Base-by-base conservation (phyloP, 2,113 vertebrate species). In the Poicephalus gulielmi region DNA sequence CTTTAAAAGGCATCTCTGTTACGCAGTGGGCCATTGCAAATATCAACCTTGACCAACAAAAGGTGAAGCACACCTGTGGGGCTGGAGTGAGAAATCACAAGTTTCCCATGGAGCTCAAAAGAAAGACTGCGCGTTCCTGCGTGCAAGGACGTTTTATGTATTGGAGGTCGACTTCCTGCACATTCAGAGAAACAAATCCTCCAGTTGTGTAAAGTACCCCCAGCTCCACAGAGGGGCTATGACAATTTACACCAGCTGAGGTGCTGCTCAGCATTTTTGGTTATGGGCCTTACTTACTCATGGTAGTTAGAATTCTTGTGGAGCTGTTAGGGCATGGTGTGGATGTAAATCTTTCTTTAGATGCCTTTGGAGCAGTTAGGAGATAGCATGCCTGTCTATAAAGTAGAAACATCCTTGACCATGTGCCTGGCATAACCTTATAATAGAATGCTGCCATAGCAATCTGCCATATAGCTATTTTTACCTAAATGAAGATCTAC, bases 221-320 rank as follows among this genome's bases (percentile, higher is more conserved):
- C 62, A 44, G 60, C 66, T 92, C 84, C 77, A 52, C 35, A 63
- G 79, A 92, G 59, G 46, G 37, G 46, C 64, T 81, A 62, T 80
- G 88, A 55, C 80, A 79, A 82, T 95, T 92, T 92, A 89, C 62
- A 73, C 70, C 52, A 75, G 52, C 70, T 82, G 89, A 94, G 89
- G 70, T 91, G 87, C 78, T 92, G 84, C 86, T 94, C 93, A 95
- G 93, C 41, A 12, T 47, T 94, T 95, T 96, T 91, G 81, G 77
- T 95, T 94, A 92, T 70, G 87, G 81, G 67, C 85, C 63, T 76
- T 91, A 66, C 87, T 92, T 87, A 85, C 93, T 89, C 35, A 4
- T 28, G 81, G 89, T 91, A 73, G 95, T 85, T 90, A 92, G 87
- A 88, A 87, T 28, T 95, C 91, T 94, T 62, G 31, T 85, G 93